Evolutionary conservation across 1,140 invertebrate genomes (phyloP).

Genomic region (Euwallacea fornicatus): DNA sequence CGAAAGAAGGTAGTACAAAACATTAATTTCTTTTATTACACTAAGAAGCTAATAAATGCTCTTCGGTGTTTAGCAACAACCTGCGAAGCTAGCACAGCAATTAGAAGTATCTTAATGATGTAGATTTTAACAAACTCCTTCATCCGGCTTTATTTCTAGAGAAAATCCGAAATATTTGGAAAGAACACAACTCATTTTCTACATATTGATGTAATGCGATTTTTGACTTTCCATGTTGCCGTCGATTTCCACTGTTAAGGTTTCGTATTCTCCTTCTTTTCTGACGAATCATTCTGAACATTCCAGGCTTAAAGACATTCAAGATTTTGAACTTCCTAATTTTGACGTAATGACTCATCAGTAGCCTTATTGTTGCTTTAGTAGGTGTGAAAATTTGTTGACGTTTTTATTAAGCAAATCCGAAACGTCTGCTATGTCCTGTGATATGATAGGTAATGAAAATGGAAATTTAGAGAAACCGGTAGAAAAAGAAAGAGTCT

Average conservation of each 20-base stretch:
- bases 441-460: constrained; percentile 31
- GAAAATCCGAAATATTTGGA: constrained; percentile 40
- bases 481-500: constrained; percentile 10
- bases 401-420: neutral
- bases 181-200: constrained; percentile 23
- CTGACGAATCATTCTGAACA: constrained; percentile 25
- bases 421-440: constrained; percentile 25
- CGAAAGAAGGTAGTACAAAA: no score
- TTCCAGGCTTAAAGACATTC: constrained; percentile 19
- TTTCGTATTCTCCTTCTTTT: constrained; percentile 32
- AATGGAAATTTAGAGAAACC: constrained; percentile 22
- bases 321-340: constrained; percentile 24
- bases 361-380: no score
- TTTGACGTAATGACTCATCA: neutral
- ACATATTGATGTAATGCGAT: constrained; percentile 25
- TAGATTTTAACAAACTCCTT: constrained; percentile 32
- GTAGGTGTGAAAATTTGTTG: neutral
- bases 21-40: no score
- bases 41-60: no score
- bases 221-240: constrained; percentile 36
- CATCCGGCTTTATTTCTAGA: constrained; percentile 44
- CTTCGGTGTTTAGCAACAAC: no score
- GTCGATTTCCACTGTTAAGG: constrained; percentile 37
- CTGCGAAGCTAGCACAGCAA: no score
- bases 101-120: no score